Evolutionary conservation across 2,113 vertebrate genomes (phyloP).

Genomic region (Onychostruthus taczanowskii): DNA sequence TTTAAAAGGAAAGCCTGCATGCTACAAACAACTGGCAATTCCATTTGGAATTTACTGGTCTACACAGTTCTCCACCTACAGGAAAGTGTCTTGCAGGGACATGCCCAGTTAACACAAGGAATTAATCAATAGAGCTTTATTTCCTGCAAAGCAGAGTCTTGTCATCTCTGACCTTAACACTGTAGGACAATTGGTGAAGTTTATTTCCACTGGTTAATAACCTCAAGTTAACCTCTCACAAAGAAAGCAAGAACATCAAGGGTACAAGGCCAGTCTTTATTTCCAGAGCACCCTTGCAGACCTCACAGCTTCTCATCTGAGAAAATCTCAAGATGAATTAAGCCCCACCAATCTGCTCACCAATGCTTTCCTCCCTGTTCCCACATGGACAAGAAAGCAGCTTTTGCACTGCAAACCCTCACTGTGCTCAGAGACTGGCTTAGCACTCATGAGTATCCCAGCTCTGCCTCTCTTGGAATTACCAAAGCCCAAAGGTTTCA

Average conservation of each 20-base stretch:
- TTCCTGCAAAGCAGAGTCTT: background rate
- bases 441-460: background rate
- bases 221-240: background rate
- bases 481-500: background rate
- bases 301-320: background rate
- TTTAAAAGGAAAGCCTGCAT: background rate
- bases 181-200: background rate
- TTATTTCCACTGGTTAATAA: background rate
- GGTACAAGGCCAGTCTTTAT: background rate
- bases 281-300: background rate
- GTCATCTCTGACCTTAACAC: background rate
- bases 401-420: background rate
- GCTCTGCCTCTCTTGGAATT: background rate
- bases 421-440: background rate
- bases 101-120: background rate
- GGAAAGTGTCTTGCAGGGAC: background rate
- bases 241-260: background rate
- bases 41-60: background rate
- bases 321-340: background rate
- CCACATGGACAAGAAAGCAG: background rate
- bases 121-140: background rate
- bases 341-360: background rate
- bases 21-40: background rate
- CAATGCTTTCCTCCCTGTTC: background rate
- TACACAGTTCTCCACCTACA: background rate